Evolutionary conservation across 2,888 invertebrate genomes (phyloP), one percentile per base, ranked within the genome.

Genomic region (Drosophila acutilabella): DNA sequence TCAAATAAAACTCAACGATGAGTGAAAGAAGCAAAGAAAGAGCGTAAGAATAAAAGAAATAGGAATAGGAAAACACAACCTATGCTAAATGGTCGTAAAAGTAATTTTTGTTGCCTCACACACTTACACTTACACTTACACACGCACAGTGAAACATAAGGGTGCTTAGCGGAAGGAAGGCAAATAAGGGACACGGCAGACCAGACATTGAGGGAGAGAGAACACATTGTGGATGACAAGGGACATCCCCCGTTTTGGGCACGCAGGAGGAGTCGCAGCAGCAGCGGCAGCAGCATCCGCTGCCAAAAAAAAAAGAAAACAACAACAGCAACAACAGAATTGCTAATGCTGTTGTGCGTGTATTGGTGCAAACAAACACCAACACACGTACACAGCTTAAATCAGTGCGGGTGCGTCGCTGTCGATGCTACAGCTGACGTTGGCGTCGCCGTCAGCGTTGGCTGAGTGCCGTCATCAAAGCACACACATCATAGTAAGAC

Each of bases 21-120:
- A 16, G 58, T 36, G 42, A 30, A 33, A 54, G 68, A 8, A 26
- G 14, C 11, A 20, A 18, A 10, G 44, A 47, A 18, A 26, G 42
- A 6, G 23, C 7, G 8, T 47, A 36, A 42, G 23, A n/a, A 30
- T 20, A n/a, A 45, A 45, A 59, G 23, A 68, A 68, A 67, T 47
- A 38, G 54, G 71, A 66, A 51, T 36, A 68, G 72, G 57, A 69
- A 74, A 73, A 69, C 53, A 72, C 66, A 80, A 72, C 78, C 81
- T 80, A 80, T 80, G 75, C 78, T 81, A 82, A 82, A 83, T 71
- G 80, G 52, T 83, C 80, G 78, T 81, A 78, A 81, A 81, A 70
- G 75, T 80, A 81, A 83, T 80, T 82, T 75, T 81, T 71, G 71
- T 74, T 53, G 71, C 60, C 75, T 51, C 57, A 70, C 41, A 48